Conservation (phyloP, 2,113 vertebrate species). For the Climacteris rufus region DNA sequence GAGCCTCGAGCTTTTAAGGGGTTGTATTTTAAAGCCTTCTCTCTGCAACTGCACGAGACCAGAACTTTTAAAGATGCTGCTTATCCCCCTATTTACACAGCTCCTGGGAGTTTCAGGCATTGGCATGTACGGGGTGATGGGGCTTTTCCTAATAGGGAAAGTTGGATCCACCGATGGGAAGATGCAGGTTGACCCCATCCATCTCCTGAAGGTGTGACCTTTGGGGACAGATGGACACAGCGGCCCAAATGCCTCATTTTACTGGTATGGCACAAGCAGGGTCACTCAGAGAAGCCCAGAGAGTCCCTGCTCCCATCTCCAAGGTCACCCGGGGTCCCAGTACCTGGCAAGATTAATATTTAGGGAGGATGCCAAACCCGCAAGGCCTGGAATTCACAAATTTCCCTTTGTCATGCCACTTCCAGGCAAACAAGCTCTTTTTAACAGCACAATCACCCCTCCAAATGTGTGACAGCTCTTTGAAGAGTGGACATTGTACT, state of each 20-base stretch:
- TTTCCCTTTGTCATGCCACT: background rate
- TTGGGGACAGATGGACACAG: background rate
- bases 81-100: background rate
- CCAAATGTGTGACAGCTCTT: background rate
- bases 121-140: accelerated
- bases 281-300: background rate
- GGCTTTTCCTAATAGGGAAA: background rate
- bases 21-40: background rate
- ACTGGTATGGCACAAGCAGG: background rate
- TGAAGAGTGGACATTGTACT: background rate
- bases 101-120: background rate
- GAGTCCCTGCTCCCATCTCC: background rate
- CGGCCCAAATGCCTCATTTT: accelerated
- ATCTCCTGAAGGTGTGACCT: background rate
- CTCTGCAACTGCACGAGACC: background rate
- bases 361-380: background rate
- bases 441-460: background rate
- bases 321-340: background rate
- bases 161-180: background rate
- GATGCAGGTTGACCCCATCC: background rate
- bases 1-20: background rate
- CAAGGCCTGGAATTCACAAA: background rate
- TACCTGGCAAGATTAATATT: background rate
- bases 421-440: background rate
- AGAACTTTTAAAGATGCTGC: background rate